These are phyloP conservation scores for Tethea ocularis DNA, from an alignment of 2,888 invertebrate species.

Conservation along the genomic window DNA sequence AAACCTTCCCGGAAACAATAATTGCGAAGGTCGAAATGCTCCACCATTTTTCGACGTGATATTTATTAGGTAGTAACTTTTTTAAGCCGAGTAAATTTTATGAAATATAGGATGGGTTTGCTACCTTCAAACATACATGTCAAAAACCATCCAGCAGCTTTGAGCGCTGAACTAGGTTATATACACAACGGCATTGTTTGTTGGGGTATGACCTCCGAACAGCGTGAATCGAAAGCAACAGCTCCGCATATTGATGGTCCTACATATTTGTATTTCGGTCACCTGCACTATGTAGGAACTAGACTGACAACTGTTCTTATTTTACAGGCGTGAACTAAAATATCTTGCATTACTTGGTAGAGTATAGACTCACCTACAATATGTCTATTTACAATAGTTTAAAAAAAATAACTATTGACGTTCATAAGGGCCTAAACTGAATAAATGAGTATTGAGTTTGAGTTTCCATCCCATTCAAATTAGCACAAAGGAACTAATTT, in stretches of 20 bases:
- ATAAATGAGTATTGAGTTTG: too few relatives aligned
- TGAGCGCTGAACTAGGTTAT: slow-evolving; percentile 30
- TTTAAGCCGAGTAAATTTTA: background rate
- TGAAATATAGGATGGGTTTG: too few relatives aligned
- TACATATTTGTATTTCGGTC: background rate
- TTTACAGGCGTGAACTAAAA: background rate
- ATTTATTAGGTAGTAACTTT: background rate
- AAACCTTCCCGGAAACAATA: background rate
- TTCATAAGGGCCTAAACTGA: too few relatives aligned
- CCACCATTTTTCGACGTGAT: background rate
- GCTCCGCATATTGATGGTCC: slow-evolving; percentile 23
- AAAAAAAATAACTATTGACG: too few relatives aligned
- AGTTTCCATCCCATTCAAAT: background rate
- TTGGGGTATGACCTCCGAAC: slow-evolving; percentile 21
- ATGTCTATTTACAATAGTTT: too few relatives aligned
- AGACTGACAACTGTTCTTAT: background rate
- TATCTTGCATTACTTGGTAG: background rate
- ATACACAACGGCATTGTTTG: slow-evolving; percentile 31
- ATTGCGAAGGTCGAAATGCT: background rate
- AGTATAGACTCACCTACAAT: too few relatives aligned
- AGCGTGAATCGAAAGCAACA: slow-evolving; percentile 18
- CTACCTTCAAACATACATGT: slow-evolving; percentile 18
- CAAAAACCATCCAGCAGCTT: slow-evolving; percentile 25
- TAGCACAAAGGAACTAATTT: background rate
- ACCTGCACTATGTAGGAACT: background rate